Base-by-base conservation (phyloP, 1,140 invertebrate species). In the Drosophila kepulauana region DNA sequence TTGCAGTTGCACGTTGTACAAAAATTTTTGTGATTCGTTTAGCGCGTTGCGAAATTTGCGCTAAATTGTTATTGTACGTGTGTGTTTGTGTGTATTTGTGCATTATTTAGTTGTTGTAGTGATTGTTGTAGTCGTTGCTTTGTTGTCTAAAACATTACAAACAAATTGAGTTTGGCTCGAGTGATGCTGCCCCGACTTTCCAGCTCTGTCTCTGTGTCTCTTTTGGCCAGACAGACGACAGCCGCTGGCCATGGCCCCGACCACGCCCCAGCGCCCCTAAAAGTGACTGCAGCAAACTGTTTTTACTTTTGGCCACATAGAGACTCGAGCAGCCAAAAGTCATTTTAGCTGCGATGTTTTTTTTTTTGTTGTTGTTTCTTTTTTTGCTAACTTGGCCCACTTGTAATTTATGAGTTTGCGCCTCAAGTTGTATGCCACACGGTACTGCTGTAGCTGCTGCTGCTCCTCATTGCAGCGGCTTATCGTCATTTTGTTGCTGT, bases 401-500 rank as follows among this genome's bases (percentile, higher is more conserved):
- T 52, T 62, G 70, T 89, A 86, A 89, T 89, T 89, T 90, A 89
- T 90, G 86, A 85, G 86, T 81, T 79, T 90, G 85, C 52, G 85
- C 86, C 85, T 85, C 86, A 90, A 89, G 85, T 89, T 89, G 75
- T 79, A 78, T 70, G 78, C 75, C 78, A 87, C 82, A 64, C 68
- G 80, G 66, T 49, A 57, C 8, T 38, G 75, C 67, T 70, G 61
- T 64, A 75, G 20, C 20, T 20, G 20, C 20, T 72, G 61, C 62
- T 67, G 43, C 61, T 15, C 43, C 5, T 58, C 46, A 38, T 61
- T 77, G 79, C 71, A 48, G 45, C 76, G 79, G 85, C 84, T 88
- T 88, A 88, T 87, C 80, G 85, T 67, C 70, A 88, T 88, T 88
- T 25, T 25, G 20, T 25, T 25, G 20, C 20, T 25, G 20, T 88